A percentile compares a stretch with the other conserved stretches of the same genome.
phyloP scores from a whole-genome alignment of 2,888 invertebrate genomes.

The Oscheius onirici region DNA sequence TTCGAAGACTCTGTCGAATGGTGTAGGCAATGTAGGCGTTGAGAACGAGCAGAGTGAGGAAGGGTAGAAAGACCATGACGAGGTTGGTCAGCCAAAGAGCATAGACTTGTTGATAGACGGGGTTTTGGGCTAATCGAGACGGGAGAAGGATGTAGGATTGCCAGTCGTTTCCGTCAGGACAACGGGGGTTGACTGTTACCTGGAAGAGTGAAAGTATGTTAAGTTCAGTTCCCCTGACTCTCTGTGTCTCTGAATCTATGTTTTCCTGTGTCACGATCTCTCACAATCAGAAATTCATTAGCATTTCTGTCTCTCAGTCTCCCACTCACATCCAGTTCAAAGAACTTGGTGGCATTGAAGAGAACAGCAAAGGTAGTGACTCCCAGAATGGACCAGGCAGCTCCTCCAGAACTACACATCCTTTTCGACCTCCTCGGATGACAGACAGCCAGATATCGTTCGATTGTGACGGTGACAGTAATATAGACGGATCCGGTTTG shows the following conservation, averaged over 20 bases:
- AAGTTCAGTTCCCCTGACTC: background rate
- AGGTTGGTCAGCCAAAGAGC: constrained; percentile 93
- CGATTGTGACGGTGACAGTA: constrained; percentile 67
- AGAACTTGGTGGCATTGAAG: constrained; percentile 69
- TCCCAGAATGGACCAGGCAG: constrained; percentile 62
- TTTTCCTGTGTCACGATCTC: too few relatives aligned
- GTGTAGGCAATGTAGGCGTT: constrained; percentile 92
- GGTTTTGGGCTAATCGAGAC: constrained; percentile 52
- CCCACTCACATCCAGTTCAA: constrained; percentile 61
- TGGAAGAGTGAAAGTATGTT: constrained; percentile 25
- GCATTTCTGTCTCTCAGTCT: too few relatives aligned
- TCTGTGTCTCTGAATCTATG: background rate
- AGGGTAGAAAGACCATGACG: constrained; percentile 92
- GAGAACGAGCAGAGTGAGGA: constrained; percentile 83
- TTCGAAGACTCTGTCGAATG: constrained; percentile 86
- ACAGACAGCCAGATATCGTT: constrained; percentile 67
- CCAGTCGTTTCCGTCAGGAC: constrained; percentile 61
- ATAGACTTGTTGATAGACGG: constrained; percentile 77
- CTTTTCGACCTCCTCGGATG: constrained; percentile 55
- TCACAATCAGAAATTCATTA: too few relatives aligned
- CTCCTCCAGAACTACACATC: constrained; percentile 59
- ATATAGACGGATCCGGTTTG: constrained; percentile 68
- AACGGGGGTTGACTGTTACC: constrained; percentile 58
- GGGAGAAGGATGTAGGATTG: constrained; percentile 61
- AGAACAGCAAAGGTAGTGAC: constrained; percentile 66